phyloP scores from a whole-genome alignment of 64 coral and sea anemone species.

The Porites australiensis region DNA sequence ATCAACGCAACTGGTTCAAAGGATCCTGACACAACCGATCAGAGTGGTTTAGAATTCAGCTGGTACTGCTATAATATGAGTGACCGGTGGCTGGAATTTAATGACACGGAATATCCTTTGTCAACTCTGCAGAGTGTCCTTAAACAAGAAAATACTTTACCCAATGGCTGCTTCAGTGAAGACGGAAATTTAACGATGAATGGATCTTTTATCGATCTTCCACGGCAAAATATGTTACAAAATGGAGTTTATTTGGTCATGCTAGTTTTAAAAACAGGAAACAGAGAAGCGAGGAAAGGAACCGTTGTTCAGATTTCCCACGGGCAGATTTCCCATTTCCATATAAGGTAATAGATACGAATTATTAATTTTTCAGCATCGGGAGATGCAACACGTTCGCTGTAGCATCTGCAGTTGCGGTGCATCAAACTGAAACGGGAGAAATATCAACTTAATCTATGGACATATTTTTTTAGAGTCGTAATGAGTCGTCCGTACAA shows the following conservation, averaged over 20 bases:
- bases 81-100: background rate
- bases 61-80: constrained; percentile 62
- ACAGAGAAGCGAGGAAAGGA: background rate
- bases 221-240: background rate
- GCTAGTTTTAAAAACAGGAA: constrained; percentile 21
- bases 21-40: constrained; percentile 56
- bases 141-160: background rate
- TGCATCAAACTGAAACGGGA: too few species aligned
- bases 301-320: constrained; percentile 9
- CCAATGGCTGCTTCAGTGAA: background rate
- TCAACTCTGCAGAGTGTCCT: background rate
- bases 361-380: background rate
- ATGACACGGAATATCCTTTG: background rate
- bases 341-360: background rate
- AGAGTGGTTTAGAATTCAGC: constrained; percentile 30
- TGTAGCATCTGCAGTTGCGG: too few species aligned
- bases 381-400: background rate
- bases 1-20: constrained; percentile 71
- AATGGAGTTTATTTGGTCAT: constrained; percentile 8
- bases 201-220: background rate
- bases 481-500: too few species aligned
- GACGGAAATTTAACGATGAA: background rate
- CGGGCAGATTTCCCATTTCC: background rate
- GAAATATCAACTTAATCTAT: too few species aligned
- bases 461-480: too few species aligned